Evolutionary conservation across 1,140 invertebrate species (phyloP), one percentile per base, ranked within the genome.

Genomic region (Apis cerana): DNA sequence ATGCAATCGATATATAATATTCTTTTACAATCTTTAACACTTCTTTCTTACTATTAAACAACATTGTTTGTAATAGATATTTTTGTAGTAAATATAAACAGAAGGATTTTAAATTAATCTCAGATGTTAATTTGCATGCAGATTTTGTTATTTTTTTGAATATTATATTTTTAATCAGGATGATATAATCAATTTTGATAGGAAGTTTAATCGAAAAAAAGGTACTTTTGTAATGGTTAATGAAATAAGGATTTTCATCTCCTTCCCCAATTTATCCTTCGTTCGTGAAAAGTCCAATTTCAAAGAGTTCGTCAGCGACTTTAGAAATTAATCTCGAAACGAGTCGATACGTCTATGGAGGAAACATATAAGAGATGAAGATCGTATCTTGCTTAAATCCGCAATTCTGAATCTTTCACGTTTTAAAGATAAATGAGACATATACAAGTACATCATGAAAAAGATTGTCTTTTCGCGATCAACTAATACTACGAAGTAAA

Each of bases 311-410:
- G 48, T 61, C 48, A 33, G 48, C 21, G 27, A 64, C n/a, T n/a
- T 21, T 52, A 17, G n/a, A 23, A 64, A 68, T 48, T 80, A 80
- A 52, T 80, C 58, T 54, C 27, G 23, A 43, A 50, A 56, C 10
- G 69, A 50, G 67, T 65, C 50, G 61, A 81, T 67, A 19, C 19
- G 50, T 65, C 69, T 21, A 58, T 1, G 19, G 15, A 21, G 78
- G 59, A 81, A 65, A 21, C 9, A 68, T 75, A 56, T 13, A 27
- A 33, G 56, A 19, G 62, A 67, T 21, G 70, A 50, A 75, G 70
- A 81, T 72, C 59, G 33, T 59, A 56, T 21, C 69, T 62, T 75
- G 52, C 62, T 64, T 75, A 67, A 72, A 80, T 80, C 69, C 59
- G 23, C 72, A 71, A 62, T 17, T n/a, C 15, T n/a, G 9, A 9